A percentile compares a stretch with the other conserved stretches of the same genome.
These are phyloP conservation scores for Apotomis betuletana DNA, from an alignment of 2,888 invertebrate genomes.

Conservation along the genomic window DNA sequence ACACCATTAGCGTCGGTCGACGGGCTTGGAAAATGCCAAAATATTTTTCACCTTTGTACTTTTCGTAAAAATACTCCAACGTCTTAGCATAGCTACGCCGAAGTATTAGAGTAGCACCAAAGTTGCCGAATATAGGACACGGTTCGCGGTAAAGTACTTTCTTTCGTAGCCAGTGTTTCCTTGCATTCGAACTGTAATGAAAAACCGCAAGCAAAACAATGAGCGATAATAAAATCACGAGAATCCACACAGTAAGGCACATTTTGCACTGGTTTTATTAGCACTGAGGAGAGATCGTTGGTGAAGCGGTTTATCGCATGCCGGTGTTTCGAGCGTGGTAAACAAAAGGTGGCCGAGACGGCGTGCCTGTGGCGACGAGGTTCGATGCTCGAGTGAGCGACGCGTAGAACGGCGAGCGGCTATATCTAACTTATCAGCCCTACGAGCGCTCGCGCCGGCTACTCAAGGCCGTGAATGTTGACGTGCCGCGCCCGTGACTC, in stretches of 20 bases:
- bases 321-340: slow-evolving; percentile 62
- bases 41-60: slow-evolving; percentile 65
- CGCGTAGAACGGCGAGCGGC: slow-evolving; percentile 57
- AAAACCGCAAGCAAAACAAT: slow-evolving; percentile 63
- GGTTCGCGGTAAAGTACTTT: slow-evolving; percentile 77
- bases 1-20: slow-evolving; percentile 72
- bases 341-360: slow-evolving; percentile 61
- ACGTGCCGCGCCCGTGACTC: slow-evolving; percentile 71
- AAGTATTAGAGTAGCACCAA: slow-evolving; percentile 74
- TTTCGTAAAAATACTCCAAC: slow-evolving; percentile 70
- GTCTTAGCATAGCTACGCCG: slow-evolving; percentile 70
- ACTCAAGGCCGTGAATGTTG: slow-evolving; percentile 70
- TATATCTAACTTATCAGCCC: slow-evolving; percentile 66
- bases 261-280: slow-evolving; percentile 53
- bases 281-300: slow-evolving; percentile 44
- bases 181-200: slow-evolving; percentile 70
- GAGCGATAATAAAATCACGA: slow-evolving; percentile 60
- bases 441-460: slow-evolving; percentile 50
- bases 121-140: slow-evolving; percentile 79
- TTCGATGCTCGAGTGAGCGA: slow-evolving; percentile 67
- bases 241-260: slow-evolving; percentile 62
- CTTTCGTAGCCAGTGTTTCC: slow-evolving; percentile 72
- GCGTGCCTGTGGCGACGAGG: slow-evolving; percentile 55
- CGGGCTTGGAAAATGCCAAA: slow-evolving; percentile 78
- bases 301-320: slow-evolving; percentile 52